phyloP scores from a whole-genome alignment of 2,113 vertebrate genomes.

The Numenius arquata region DNA sequence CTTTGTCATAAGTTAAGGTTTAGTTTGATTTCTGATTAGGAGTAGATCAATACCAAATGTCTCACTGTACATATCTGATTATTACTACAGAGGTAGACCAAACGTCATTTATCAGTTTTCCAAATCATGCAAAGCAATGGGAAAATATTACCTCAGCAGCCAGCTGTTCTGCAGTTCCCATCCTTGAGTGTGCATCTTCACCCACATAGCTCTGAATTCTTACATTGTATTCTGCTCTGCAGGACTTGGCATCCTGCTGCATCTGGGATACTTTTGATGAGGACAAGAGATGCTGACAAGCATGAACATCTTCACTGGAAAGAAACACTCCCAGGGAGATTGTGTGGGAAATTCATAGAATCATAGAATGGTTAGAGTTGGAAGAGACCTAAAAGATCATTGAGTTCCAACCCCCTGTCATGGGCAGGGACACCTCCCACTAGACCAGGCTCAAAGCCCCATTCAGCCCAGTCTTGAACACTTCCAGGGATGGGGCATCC shows the following conservation, averaged over 20 bases:
- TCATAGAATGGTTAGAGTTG: no score
- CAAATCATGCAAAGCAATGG: not conserved
- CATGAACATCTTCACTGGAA: not conserved
- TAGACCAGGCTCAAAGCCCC: no score
- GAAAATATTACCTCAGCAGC: not conserved
- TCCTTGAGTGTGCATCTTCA: not conserved
- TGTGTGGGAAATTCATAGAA: not conserved
- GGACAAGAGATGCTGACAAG: not conserved
- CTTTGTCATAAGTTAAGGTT: slow-evolving; percentile 70
- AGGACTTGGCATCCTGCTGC: not conserved
- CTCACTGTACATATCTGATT: slow-evolving; percentile 32
- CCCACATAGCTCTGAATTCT: not conserved
- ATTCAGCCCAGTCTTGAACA: no score
- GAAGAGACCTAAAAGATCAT: no score
- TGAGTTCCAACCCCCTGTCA: no score
- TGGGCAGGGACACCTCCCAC: no score
- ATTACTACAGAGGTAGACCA: slow-evolving; percentile 15
- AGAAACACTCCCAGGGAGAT: not conserved
- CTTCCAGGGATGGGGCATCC: no score
- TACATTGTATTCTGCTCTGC: not conserved
- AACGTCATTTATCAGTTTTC: not conserved
- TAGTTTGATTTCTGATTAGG: slow-evolving; percentile 70
- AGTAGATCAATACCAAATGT: slow-evolving; percentile 67
- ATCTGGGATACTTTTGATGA: not conserved
- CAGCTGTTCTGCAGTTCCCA: not conserved